Percentiles rank a stretch among this genome's conserved stretches.
These are phyloP conservation scores for Eupeodes corollae DNA, from an alignment of 1,140 invertebrate genomes.

Conservation along the genomic window DNA sequence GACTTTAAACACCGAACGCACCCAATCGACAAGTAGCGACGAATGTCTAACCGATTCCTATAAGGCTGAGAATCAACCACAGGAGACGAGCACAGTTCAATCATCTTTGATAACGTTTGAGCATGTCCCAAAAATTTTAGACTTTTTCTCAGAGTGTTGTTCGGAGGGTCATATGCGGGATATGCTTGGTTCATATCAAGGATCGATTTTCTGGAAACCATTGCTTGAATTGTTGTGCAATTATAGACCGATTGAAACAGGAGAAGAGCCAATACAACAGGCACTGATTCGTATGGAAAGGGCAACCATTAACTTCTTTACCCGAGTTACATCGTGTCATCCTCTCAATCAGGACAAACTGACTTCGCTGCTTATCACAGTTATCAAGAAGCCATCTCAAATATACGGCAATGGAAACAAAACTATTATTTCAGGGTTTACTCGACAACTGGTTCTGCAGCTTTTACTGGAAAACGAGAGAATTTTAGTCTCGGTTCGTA, in stretches of 20 bases:
- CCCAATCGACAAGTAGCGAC: not conserved
- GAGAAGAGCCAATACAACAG: conserved; percentile 42
- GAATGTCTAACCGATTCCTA: conserved; percentile 40
- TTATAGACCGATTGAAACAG: conserved; percentile 32
- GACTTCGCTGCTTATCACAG: conserved; percentile 53
- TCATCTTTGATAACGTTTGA: conserved; percentile 15
- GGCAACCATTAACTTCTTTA: conserved; percentile 61
- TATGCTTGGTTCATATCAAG: conserved; percentile 70
- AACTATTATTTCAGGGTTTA: conserved; percentile 66
- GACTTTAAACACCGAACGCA: not conserved
- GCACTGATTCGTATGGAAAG: conserved; percentile 56
- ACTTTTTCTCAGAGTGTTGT: conserved; percentile 70
- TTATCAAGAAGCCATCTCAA: conserved; percentile 26
- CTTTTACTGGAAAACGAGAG: conserved; percentile 77
- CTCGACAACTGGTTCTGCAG: conserved; percentile 71
- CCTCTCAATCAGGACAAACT: conserved; percentile 71
- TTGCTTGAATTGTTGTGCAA: conserved; percentile 62
- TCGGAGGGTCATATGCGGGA: conserved; percentile 69
- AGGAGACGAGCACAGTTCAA: conserved; percentile 6
- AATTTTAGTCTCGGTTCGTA: conserved; percentile 58
- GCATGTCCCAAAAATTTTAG: conserved; percentile 52
- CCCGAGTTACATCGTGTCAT: conserved; percentile 73
- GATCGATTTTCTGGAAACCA: conserved; percentile 71
- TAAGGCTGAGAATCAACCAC: conserved; percentile 27
- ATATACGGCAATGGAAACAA: conserved; percentile 7